Evolutionary conservation across 1,140 invertebrate genomes (phyloP).

Genomic region (Musca vetustissima): DNA sequence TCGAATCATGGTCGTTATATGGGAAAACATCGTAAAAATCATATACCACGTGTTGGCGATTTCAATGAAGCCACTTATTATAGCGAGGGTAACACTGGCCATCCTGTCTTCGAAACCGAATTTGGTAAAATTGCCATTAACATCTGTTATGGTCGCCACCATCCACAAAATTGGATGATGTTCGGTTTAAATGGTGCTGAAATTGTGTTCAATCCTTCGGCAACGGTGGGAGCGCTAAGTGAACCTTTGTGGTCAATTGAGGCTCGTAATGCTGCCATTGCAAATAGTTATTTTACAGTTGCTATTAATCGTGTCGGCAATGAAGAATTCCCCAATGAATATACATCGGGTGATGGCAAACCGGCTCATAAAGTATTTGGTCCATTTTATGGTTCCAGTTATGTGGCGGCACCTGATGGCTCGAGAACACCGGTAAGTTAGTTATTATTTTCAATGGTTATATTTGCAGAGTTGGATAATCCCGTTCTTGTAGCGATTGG

Average conservation of each 20-base stretch:
- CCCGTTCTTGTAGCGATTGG: no score
- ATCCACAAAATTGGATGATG: slow-evolving; percentile 97
- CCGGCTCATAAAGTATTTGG: slow-evolving; percentile 93
- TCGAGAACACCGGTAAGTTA: slow-evolving; percentile 78
- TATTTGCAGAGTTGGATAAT: no score
- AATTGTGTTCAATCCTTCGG: slow-evolving; percentile 98
- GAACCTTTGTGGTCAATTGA: slow-evolving; percentile 96
- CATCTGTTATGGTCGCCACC: slow-evolving; percentile 97
- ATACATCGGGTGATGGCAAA: slow-evolving; percentile 91
- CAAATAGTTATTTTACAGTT: slow-evolving; percentile 92
- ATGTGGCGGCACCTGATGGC: slow-evolving; percentile 92
- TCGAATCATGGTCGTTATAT: slow-evolving; percentile 82
- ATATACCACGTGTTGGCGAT: slow-evolving; percentile 96
- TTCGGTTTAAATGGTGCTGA: slow-evolving; percentile 97
- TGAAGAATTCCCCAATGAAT: slow-evolving; percentile 88
- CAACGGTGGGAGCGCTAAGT: slow-evolving; percentile 81
- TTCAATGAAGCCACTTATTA: slow-evolving; percentile 99
- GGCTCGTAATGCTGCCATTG: slow-evolving; percentile 94
- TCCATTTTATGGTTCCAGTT: slow-evolving; percentile 96
- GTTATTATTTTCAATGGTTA: no score
- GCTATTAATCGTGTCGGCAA: slow-evolving; percentile 96
- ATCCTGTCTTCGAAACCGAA: slow-evolving; percentile 88
- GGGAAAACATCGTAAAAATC: slow-evolving; percentile 97
- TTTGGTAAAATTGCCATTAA: slow-evolving; percentile 92
- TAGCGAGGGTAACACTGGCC: slow-evolving; percentile 92